Evolutionary conservation across 2,113 vertebrate genomes (phyloP).

Genomic region (Apodemus speciosus): DNA sequence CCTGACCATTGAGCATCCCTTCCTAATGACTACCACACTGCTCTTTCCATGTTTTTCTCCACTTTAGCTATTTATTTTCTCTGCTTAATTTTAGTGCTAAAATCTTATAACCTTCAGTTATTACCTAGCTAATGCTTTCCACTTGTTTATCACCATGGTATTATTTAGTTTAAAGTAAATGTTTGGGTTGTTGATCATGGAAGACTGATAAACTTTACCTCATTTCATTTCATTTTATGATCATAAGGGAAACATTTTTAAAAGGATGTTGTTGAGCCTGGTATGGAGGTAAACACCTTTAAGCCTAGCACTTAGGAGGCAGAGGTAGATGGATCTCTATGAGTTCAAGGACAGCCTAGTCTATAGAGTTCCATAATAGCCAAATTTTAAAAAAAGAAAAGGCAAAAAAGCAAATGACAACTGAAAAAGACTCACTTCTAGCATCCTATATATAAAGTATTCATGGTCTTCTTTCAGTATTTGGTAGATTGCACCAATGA

Average conservation of each 20-base stretch:
- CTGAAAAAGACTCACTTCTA: background rate
- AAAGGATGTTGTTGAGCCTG: background rate
- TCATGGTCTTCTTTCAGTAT: background rate
- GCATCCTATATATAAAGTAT: background rate
- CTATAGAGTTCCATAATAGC: background rate
- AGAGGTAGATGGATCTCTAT: background rate
- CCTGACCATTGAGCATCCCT: background rate
- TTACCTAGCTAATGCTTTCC: background rate
- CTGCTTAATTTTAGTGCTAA: conserved; percentile 8
- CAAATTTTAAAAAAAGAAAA: no score
- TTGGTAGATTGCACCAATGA: conserved; percentile 10
- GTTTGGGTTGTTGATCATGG: conserved; percentile 4
- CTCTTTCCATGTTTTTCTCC: background rate
- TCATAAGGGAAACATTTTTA: conserved; percentile 20
- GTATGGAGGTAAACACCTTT: background rate
- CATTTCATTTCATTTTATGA: background rate
- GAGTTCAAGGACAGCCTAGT: background rate
- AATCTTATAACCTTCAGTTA: conserved; percentile 18
- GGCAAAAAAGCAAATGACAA: background rate
- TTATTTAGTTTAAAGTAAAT: conserved; percentile 24
- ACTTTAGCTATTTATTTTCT: conserved; percentile 25
- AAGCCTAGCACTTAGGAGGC: background rate
- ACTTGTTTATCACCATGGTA: background rate
- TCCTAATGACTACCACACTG: background rate
- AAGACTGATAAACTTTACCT: conserved; percentile 2